Evolutionary conservation across 2,888 invertebrate species (phyloP).

Genomic region (Hydraecia micacea): DNA sequence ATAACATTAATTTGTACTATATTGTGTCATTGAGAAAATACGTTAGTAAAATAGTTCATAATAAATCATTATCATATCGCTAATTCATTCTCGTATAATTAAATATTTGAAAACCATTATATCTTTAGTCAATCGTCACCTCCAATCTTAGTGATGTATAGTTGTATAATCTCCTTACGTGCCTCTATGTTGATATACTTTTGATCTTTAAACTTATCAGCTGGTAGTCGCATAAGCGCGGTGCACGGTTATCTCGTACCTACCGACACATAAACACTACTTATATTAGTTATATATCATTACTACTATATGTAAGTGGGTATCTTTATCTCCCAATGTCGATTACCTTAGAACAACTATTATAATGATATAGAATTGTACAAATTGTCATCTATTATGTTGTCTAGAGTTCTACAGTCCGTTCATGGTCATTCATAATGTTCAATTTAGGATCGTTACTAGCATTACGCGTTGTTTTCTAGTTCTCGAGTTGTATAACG

Average conservation of each 20-base stretch:
- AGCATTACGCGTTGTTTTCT: constrained; percentile 29
- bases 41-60: background rate
- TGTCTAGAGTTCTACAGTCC: constrained; percentile 6
- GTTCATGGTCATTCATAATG: constrained; percentile 30
- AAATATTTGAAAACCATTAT: background rate
- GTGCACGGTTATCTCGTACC: too few species aligned
- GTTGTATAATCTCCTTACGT: background rate
- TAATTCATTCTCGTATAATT: background rate
- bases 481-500: background rate
- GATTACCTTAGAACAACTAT: constrained; percentile 16
- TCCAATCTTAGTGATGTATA: background rate
- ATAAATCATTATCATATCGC: background rate
- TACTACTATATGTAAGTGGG: background rate
- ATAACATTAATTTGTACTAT: background rate
- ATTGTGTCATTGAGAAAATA: background rate
- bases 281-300: constrained; percentile 14
- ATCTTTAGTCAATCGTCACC: background rate
- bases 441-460: constrained; percentile 36
- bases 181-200: background rate
- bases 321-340: constrained; percentile 24
- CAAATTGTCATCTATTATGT: constrained; percentile 42
- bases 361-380: constrained; percentile 33
- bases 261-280: background rate
- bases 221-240: background rate
- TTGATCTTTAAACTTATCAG: background rate